phyloP scores from a whole-genome alignment of 2,797 vertebrate species.

The Naso thynnoides region DNA sequence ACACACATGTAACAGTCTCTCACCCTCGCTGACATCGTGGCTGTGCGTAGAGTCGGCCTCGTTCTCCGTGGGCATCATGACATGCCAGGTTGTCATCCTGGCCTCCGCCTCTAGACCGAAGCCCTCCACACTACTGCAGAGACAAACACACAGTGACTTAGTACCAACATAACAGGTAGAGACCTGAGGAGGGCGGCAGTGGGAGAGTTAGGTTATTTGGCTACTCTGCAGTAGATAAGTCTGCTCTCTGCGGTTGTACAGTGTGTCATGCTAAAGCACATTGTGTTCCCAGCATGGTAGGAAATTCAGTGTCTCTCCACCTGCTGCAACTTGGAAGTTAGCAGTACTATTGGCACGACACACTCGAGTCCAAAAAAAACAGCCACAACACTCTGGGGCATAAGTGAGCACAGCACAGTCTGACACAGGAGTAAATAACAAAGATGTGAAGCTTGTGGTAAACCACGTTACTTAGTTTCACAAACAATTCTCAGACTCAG shows the following conservation, averaged over 20 bases:
- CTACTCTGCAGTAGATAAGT: background rate
- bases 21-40: conserved; percentile 97
- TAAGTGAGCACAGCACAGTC: background rate
- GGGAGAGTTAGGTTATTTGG: conserved; percentile 13
- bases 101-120: conserved; percentile 98
- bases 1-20: conserved; percentile 1
- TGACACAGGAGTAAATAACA: background rate
- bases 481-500: background rate
- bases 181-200: background rate
- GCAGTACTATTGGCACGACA: conserved; percentile 16
- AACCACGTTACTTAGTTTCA: background rate
- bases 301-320: conserved; percentile 26
- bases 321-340: conserved; percentile 28
- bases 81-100: conserved; percentile 99
- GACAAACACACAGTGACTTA: conserved; percentile 36
- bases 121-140: conserved; percentile 91
- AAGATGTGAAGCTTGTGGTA: background rate
- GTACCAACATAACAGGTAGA: background rate
- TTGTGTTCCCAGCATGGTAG: conserved; percentile 26
- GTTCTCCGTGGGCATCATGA: conserved; percentile 95
- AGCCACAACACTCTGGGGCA: no score
- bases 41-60: conserved; percentile 90
- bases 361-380: background rate
- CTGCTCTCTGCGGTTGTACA: conserved; percentile 14
- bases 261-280: conserved; percentile 12